phyloP scores from a whole-genome alignment of 2,888 invertebrate genomes.

The Ypsolopha scabrella region DNA sequence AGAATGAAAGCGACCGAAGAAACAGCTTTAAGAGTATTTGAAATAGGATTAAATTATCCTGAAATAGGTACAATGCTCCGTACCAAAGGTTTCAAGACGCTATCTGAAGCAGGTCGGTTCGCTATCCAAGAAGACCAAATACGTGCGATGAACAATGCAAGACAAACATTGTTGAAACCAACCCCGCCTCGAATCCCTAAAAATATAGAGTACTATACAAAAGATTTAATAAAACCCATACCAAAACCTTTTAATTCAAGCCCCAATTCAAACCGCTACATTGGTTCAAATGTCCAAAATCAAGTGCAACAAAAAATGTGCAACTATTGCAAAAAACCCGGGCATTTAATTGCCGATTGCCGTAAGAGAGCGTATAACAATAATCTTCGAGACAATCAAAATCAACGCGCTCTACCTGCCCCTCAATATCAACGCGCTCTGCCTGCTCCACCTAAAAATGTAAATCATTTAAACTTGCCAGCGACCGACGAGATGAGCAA shows the following conservation, averaged over 20 bases:
- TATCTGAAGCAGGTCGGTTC: not conserved
- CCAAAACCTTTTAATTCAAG: too few species aligned
- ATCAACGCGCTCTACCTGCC: too few species aligned
- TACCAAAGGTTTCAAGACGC: not conserved
- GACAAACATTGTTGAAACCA: not conserved
- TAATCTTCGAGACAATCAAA: conserved; percentile 1
- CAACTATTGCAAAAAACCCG: conserved; percentile 11
- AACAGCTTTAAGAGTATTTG: not conserved
- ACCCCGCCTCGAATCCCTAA: not conserved
- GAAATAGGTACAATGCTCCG: not conserved
- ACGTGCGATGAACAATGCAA: not conserved
- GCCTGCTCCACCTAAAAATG: too few species aligned
- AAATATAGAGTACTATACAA: too few species aligned
- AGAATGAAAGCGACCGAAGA: not conserved
- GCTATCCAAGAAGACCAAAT: conserved; percentile 1
- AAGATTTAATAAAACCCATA: too few species aligned
- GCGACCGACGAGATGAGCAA: not conserved
- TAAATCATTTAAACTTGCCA: not conserved
- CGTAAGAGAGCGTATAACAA: conserved; percentile 15
- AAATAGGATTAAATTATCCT: not conserved
- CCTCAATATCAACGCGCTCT: too few species aligned
- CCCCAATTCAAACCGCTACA: too few species aligned
- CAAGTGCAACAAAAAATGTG: too few species aligned
- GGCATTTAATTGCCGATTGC: conserved; percentile 11
- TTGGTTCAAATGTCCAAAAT: too few species aligned